Evolutionary conservation across 2,888 invertebrate genomes (phyloP), one percentile per base, ranked within the genome.

Genomic region (Synergus laeviventris): DNA sequence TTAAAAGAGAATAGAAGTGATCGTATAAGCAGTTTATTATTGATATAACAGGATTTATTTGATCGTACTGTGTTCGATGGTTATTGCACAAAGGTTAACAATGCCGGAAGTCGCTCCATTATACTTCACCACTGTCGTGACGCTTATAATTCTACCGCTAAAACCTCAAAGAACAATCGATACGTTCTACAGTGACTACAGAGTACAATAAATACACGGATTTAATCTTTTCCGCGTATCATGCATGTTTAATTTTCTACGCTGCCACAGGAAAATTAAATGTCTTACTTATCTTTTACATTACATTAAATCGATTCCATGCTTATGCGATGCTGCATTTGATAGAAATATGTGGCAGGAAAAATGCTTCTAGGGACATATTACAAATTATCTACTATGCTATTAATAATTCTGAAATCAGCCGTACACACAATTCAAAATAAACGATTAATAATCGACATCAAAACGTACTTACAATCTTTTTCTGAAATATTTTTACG

Each of bases 21-120:
- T 66, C 24, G 7, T 42, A 66, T 66, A 42, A 14, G 42, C 18
- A 75, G 76, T 80, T 76, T 78, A 76, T 76, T 59, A 76, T 78
- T 77, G 66, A 64, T 80, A 77, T 75, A 78, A 74, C 75, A 77
- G 78, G 24, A 80, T 80, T 80, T 80, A 78, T 80, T 78, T 73
- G 31, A 76, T 61, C 61, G 78, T 75, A 76, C 75, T 74, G 76
- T 76, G 42, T 73, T 76, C 60, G 74, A 64, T 74, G 66, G 45
- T 76, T 74, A 75, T 78, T 77, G 77, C 78, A 77, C 76, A 77
- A 70, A 59, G 61, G 64, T 75, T 76, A 76, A 76, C 76, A 78
- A 80, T 64, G 76, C 77, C 42, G 73, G 76, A 54, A 74, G 80
- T 78, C 76, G 78, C 78, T 75, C 78, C 78, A 74, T 79, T 79